Conservation (phyloP, 2,113 vertebrate genomes). For the Todiramphus chloris region DNA sequence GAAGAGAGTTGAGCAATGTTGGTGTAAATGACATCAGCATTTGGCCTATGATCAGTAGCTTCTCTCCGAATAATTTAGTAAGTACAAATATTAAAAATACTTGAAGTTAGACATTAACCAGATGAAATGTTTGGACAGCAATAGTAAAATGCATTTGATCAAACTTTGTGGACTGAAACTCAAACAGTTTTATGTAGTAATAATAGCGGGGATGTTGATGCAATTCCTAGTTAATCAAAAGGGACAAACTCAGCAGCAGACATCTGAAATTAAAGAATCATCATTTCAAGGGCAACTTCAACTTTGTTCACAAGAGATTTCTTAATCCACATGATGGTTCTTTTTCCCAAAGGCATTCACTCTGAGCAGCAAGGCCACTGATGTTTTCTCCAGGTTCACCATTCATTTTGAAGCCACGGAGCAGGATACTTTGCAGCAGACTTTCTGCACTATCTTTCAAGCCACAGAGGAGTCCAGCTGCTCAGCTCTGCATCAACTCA, state of each 20-base stretch:
- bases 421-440: not conserved
- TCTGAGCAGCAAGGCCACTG: not conserved
- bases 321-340: not conserved
- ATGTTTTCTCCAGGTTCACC: not conserved
- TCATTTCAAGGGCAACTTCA: not conserved
- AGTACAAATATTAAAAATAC: slow-evolving; percentile 71
- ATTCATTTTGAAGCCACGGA: not conserved
- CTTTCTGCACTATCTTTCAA: not conserved
- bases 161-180: slow-evolving; percentile 65
- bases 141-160: slow-evolving; percentile 56
- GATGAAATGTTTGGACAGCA: slow-evolving; percentile 64
- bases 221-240: slow-evolving; percentile 35
- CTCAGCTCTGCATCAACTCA: not conserved
- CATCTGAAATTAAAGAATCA: slow-evolving; percentile 21
- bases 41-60: slow-evolving; percentile 56
- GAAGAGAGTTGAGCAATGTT: slow-evolving; percentile 23
- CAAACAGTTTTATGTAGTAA: slow-evolving; percentile 64
- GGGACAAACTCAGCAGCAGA: not conserved
- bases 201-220: slow-evolving; percentile 46
- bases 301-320: not conserved
- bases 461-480: not conserved
- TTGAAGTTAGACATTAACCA: slow-evolving; percentile 64
- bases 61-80: slow-evolving; percentile 56
- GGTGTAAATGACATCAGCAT: slow-evolving; percentile 54
- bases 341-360: not conserved